These are phyloP conservation scores for Cephus runcator DNA, from an alignment of 2,888 invertebrate genomes.

Conservation along the genomic window DNA sequence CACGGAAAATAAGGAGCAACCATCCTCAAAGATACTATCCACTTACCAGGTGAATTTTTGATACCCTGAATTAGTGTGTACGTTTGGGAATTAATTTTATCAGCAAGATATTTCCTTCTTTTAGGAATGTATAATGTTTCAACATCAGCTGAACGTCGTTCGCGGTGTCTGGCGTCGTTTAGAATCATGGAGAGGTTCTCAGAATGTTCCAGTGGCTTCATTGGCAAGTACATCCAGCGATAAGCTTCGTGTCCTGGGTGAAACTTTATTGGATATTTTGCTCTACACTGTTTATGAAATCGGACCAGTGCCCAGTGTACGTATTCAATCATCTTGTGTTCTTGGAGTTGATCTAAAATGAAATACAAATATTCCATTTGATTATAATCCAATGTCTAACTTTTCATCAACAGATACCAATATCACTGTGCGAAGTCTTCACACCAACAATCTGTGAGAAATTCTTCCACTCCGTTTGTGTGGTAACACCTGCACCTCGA, in stretches of 20 bases:
- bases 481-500: constrained; percentile 79
- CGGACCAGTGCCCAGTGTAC: constrained; percentile 65
- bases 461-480: constrained; percentile 78
- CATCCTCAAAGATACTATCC: constrained; percentile 70
- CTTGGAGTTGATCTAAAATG: not conserved
- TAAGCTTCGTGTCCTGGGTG: constrained; percentile 84
- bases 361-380: not conserved
- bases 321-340: constrained; percentile 26
- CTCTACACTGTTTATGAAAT: constrained; percentile 76
- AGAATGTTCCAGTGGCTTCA: constrained; percentile 64
- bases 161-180: constrained; percentile 80
- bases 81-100: not conserved
- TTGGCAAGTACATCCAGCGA: constrained; percentile 79
- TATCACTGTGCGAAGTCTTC: constrained; percentile 61
- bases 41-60: constrained; percentile 66
- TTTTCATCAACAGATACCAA: constrained; percentile 53
- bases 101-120: constrained; percentile 25
- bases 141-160: constrained; percentile 89
- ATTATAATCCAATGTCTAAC: not conserved
- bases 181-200: constrained; percentile 68
- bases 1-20: constrained; percentile 71
- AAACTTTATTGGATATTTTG: constrained; percentile 84
- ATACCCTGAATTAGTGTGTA: not conserved
- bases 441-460: constrained; percentile 69
- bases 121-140: constrained; percentile 87